phyloP scores from a whole-genome alignment of 1,140 invertebrate species.

The Drepana arcuata region DNA sequence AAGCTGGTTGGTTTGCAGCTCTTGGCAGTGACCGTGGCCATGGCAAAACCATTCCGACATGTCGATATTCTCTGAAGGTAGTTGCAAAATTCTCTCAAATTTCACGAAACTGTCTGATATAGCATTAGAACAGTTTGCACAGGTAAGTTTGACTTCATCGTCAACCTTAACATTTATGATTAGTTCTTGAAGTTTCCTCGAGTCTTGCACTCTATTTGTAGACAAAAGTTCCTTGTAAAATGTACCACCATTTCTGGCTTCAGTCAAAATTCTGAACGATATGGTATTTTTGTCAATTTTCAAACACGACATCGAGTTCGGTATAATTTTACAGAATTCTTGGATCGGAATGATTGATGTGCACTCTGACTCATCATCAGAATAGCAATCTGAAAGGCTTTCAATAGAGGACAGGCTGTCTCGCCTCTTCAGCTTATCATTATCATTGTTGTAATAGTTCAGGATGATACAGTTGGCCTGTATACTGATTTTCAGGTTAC shows the following conservation, averaged over 20 bases:
- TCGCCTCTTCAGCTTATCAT: constrained; percentile 30
- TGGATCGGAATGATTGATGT: constrained; percentile 47
- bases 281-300: constrained; percentile 60
- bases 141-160: constrained; percentile 51
- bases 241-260: constrained; percentile 60
- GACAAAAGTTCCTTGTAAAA: constrained; percentile 70
- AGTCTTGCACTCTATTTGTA: constrained; percentile 22
- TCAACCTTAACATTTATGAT: constrained; percentile 48
- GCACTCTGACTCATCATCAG: constrained; percentile 45
- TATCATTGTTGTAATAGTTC: constrained; percentile 57
- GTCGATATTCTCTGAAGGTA: constrained; percentile 70
- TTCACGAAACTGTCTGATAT: constrained; percentile 42
- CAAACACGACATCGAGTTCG: constrained; percentile 64
- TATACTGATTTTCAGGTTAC: constrained; percentile 65
- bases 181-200: constrained; percentile 29
- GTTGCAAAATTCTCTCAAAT: constrained; percentile 70
- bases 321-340: constrained; percentile 61
- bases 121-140: constrained; percentile 67
- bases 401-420: constrained; percentile 59
- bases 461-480: constrained; percentile 58
- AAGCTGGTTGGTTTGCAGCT: constrained; percentile 18
- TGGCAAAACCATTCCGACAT: constrained; percentile 75
- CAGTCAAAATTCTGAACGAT: constrained; percentile 63
- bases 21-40: constrained; percentile 32
- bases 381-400: constrained; percentile 49